Conservation (phyloP, 2,888 invertebrate genomes). For the Dorcus hopei region DNA sequence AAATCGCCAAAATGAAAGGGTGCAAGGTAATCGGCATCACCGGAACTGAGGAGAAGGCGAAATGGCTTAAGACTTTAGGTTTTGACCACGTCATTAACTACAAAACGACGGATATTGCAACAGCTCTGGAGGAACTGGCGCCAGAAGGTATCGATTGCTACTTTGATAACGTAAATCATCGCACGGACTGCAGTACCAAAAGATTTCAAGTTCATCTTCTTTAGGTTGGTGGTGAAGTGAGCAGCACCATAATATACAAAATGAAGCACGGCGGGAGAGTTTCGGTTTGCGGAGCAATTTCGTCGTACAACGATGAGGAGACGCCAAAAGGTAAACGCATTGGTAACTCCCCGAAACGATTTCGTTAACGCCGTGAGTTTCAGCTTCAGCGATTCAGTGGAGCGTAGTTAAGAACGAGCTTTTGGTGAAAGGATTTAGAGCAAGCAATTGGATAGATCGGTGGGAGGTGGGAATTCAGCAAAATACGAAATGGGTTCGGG, state of each 20-base stretch:
- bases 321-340: conserved; percentile 21
- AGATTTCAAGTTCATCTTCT: not conserved
- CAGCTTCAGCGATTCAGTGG: conserved; percentile 54
- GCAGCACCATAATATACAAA: conserved; percentile 56
- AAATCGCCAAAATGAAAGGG: conserved; percentile 72
- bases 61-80: conserved; percentile 61
- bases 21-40: conserved; percentile 69
- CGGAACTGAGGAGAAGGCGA: conserved; percentile 67
- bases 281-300: conserved; percentile 65
- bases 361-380: conserved; percentile 12
- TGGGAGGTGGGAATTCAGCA: conserved; percentile 62
- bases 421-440: conserved; percentile 61
- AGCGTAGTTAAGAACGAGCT: conserved; percentile 57
- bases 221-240: conserved; percentile 65
- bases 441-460: conserved; percentile 54
- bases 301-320: conserved; percentile 56
- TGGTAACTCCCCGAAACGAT: too few relatives aligned
- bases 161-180: conserved; percentile 73
- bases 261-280: conserved; percentile 65
- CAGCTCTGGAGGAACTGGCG: conserved; percentile 58
- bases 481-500: conserved; percentile 59
- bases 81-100: conserved; percentile 72
- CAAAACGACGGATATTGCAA: conserved; percentile 57
- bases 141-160: conserved; percentile 72
- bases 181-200: not conserved